Evolutionary conservation across 2,888 invertebrate genomes (phyloP).

Genomic region (Epinotia nisella): DNA sequence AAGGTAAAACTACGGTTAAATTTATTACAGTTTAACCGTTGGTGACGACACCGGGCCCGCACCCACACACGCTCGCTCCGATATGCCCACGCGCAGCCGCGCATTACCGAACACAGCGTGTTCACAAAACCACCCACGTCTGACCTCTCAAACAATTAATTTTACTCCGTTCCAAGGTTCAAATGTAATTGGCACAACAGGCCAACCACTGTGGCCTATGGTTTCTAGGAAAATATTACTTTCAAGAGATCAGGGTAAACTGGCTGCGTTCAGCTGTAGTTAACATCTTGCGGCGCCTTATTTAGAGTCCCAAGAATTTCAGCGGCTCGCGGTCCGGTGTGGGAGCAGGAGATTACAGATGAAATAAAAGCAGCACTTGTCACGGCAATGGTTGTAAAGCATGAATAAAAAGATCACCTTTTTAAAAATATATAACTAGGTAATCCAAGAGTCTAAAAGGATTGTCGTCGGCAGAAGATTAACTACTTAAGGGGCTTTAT

Average conservation of each 20-base stretch:
- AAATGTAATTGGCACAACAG: neutral
- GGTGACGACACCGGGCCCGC: slow-evolving; percentile 21
- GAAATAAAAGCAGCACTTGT: neutral
- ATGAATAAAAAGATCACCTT: too few relatives aligned
- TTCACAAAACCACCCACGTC: slow-evolving; percentile 23
- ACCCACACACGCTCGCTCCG: slow-evolving; percentile 50
- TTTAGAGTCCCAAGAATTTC: slow-evolving; percentile 42
- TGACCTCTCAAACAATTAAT: slow-evolving; percentile 32
- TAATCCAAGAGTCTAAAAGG: too few relatives aligned
- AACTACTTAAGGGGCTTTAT: too few relatives aligned
- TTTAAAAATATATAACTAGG: too few relatives aligned
- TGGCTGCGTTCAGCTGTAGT: slow-evolving; percentile 27
- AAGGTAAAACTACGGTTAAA: neutral
- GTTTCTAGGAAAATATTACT: too few relatives aligned
- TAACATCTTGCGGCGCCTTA: slow-evolving; percentile 44
- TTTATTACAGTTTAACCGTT: slow-evolving; percentile 6
- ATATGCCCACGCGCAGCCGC: slow-evolving; percentile 46
- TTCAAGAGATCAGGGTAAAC: neutral
- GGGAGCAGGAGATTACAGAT: slow-evolving; percentile 8
- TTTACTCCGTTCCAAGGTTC: neutral
- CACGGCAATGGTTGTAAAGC: too few relatives aligned
- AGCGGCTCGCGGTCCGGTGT: slow-evolving; percentile 36
- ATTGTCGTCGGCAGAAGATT: too few relatives aligned
- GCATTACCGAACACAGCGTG: slow-evolving; percentile 42
- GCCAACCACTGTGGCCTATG: neutral